These are phyloP conservation scores for Carettochelys insculpta DNA, from an alignment of 2,113 vertebrate species.

Conservation along the genomic window DNA sequence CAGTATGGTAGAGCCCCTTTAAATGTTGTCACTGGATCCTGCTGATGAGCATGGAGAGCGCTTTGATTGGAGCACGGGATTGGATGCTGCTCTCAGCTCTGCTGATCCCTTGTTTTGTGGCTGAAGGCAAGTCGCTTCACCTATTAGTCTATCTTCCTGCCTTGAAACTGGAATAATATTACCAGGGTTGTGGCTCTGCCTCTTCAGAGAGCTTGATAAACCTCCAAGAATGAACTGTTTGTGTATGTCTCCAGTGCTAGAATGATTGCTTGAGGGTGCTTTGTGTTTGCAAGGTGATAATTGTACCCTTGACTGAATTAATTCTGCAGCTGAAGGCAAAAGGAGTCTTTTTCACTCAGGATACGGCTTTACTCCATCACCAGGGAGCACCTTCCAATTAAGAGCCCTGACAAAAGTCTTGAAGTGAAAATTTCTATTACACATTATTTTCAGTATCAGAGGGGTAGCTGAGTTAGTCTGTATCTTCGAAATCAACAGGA, in stretches of 20 bases:
- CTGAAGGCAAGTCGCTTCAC: fast-evolving
- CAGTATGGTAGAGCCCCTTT: not conserved
- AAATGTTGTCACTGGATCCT: not conserved
- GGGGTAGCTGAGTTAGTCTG: no score
- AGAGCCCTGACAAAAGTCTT: not conserved
- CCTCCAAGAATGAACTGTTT: not conserved
- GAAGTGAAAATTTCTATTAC: not conserved
- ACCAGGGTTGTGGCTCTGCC: not conserved
- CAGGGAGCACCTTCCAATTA: not conserved
- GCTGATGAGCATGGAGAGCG: fast-evolving
- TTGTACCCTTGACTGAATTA: not conserved
- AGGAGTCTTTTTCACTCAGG: not conserved
- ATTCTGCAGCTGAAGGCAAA: not conserved
- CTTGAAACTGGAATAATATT: not conserved
- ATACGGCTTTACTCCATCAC: not conserved
- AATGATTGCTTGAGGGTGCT: not conserved
- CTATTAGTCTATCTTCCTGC: not conserved
- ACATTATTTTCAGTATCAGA: not conserved
- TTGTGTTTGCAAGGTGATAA: slow-evolving; percentile 30
- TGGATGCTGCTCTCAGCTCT: not conserved
- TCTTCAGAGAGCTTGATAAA: not conserved
- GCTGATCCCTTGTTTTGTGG: not conserved
- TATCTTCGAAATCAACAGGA: no score
- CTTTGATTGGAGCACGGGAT: not conserved
- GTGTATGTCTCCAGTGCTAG: not conserved